phyloP scores from a whole-genome alignment of 1,140 invertebrate genomes.

The Drosophila eugracilis region DNA sequence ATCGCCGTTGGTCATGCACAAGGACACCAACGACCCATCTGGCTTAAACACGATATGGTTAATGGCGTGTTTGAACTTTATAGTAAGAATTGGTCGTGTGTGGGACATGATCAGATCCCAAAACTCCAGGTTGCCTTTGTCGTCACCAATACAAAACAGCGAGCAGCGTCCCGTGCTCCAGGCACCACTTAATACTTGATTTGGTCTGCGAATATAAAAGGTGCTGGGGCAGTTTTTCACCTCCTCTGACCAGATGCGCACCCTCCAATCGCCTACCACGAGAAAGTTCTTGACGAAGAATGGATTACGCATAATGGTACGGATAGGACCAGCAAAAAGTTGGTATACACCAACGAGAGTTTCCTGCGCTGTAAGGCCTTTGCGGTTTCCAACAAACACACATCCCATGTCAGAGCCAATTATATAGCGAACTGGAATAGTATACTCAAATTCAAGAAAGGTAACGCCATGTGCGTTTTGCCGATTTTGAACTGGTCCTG shows the following conservation, averaged over 20 bases:
- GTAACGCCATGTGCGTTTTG: constrained; percentile 90
- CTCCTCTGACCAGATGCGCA: constrained; percentile 96
- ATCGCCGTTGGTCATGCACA: constrained; percentile 91
- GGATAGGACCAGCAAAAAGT: constrained; percentile 92
- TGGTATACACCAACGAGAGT: constrained; percentile 88
- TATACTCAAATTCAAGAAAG: constrained; percentile 92
- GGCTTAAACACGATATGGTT: constrained; percentile 85
- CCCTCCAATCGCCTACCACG: constrained; percentile 94
- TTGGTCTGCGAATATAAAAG: constrained; percentile 90
- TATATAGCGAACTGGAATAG: constrained; percentile 91
- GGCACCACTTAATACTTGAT: constrained; percentile 89
- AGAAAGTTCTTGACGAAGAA: constrained; percentile 95
- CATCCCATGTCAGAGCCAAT: constrained; percentile 90
- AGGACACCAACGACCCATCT: constrained; percentile 89
- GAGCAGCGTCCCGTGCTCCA: constrained; percentile 94
- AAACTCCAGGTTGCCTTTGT: constrained; percentile 92
- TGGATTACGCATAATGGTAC: constrained; percentile 93
- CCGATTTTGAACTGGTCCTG: constrained; percentile 87
- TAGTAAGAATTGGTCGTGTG: constrained; percentile 88
- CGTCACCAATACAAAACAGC: constrained; percentile 92
- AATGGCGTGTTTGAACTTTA: constrained; percentile 86
- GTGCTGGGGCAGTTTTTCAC: constrained; percentile 94
- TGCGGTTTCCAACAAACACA: constrained; percentile 91
- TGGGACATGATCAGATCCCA: constrained; percentile 95
- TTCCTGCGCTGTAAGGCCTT: constrained; percentile 90